These are phyloP conservation scores for Athalia cordata DNA, from an alignment of 2,888 invertebrate species.

Conservation along the genomic window DNA sequence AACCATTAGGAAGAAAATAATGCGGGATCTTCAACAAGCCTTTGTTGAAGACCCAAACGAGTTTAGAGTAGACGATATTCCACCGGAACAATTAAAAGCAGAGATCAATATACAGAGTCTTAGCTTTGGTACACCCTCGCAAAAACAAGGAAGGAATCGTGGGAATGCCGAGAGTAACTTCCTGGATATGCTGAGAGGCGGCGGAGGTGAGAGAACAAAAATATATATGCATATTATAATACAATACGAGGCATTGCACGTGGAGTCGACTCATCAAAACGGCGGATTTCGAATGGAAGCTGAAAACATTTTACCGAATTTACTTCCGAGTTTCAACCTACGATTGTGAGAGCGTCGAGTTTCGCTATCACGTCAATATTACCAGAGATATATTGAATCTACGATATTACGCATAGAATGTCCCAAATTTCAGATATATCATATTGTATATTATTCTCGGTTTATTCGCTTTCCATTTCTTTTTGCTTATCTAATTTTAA, in stretches of 20 bases:
- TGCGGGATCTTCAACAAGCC: slow-evolving; percentile 87
- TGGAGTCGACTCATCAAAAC: too few species aligned
- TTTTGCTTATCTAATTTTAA: background rate
- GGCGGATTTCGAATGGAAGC: too few species aligned
- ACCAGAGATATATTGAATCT: too few species aligned
- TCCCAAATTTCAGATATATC: too few species aligned
- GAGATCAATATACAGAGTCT: slow-evolving; percentile 81
- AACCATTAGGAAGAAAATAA: slow-evolving; percentile 89
- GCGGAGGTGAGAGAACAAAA: slow-evolving; percentile 66
- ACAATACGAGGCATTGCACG: too few species aligned
- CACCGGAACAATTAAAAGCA: slow-evolving; percentile 81
- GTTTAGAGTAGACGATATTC: slow-evolving; percentile 82
- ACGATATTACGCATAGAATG: too few species aligned
- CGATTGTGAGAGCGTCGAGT: too few species aligned
- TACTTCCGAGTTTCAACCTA: too few species aligned
- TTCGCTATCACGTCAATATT: too few species aligned
- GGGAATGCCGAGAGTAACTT: slow-evolving; percentile 78
- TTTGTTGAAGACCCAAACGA: slow-evolving; percentile 84
- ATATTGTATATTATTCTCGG: background rate
- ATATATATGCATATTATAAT: slow-evolving; percentile 49
- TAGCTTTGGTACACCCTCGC: slow-evolving; percentile 76
- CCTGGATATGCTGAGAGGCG: slow-evolving; percentile 82
- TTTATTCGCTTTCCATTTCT: slow-evolving; percentile 10
- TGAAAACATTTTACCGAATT: too few species aligned
- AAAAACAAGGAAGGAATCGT: slow-evolving; percentile 74